Conservation (phyloP, 1,140 invertebrate genomes). For the Drosophila sturtevanti region DNA sequence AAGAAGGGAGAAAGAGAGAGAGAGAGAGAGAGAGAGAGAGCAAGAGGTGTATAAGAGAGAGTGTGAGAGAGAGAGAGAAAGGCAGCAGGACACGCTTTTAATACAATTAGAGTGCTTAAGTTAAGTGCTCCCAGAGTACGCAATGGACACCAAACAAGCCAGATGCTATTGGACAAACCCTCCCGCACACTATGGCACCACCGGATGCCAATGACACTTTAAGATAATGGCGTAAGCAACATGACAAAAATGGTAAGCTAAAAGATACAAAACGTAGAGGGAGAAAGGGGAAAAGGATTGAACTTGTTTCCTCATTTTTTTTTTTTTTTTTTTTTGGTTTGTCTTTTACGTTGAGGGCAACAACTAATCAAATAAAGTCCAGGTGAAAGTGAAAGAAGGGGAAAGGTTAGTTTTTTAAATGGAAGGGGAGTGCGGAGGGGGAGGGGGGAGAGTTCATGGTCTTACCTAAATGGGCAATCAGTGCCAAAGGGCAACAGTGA, state of each 20-base stretch:
- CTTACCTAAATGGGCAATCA: not conserved
- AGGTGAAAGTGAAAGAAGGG: slow-evolving; percentile 30
- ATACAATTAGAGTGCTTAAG: slow-evolving; percentile 79
- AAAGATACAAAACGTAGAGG: not conserved
- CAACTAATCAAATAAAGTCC: slow-evolving; percentile 72
- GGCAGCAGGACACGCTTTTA: slow-evolving; percentile 68
- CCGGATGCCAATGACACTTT: slow-evolving; percentile 46
- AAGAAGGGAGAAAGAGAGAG: not conserved
- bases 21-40: not conserved
- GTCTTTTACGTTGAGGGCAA: slow-evolving; percentile 29
- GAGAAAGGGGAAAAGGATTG: slow-evolving; percentile 48
- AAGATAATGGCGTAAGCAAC: slow-evolving; percentile 51
- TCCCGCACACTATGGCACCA: not conserved
- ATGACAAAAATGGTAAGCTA: slow-evolving; percentile 19
- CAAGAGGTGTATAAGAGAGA: not conserved
- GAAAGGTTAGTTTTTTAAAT: not conserved
- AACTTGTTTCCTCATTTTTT: slow-evolving; percentile 13
- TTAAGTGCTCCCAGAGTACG: slow-evolving; percentile 68
- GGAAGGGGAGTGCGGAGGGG: no score
- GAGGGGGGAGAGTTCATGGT: not conserved
- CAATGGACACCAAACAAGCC: slow-evolving; percentile 35
- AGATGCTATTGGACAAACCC: slow-evolving; percentile 27
- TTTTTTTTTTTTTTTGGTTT: no score
- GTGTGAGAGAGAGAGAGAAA: slow-evolving; percentile 1
- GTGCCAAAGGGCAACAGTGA: not conserved